A percentile compares a stretch with the other conserved stretches of the same genome.
Conservation (phyloP, 2,797 vertebrate genomes). For the Xenopus petersii region DNA sequence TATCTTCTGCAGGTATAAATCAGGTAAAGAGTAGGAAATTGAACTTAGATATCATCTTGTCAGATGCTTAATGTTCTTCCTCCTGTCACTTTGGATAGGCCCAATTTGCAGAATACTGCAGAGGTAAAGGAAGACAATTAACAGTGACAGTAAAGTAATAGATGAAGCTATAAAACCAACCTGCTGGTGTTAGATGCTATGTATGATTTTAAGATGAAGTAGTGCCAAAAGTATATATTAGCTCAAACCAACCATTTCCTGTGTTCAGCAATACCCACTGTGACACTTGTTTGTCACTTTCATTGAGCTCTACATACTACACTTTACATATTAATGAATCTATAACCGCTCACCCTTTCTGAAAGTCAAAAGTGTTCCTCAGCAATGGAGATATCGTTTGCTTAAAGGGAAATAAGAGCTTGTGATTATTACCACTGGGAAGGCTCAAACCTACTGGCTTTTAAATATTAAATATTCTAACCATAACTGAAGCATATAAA, state of each 20-base stretch:
- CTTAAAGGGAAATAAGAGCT: constrained; percentile 58
- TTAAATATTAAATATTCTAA: background rate
- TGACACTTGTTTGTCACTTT: constrained; percentile 76
- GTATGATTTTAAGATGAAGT: constrained; percentile 99
- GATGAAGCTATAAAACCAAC: constrained; percentile 99
- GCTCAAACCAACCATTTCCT: constrained; percentile 80
- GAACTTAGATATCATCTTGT: constrained; percentile 99
- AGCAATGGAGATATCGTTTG: constrained; percentile 64
- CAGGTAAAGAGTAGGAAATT: constrained; percentile 99
- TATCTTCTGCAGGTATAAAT: constrained; percentile 99
- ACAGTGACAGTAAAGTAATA: constrained; percentile 99
- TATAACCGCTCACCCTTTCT: constrained; percentile 73
- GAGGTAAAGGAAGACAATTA: constrained; percentile 99
- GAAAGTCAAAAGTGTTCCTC: constrained; percentile 71
- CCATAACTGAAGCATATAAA: too few species aligned
- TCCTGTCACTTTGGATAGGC: constrained; percentile 99
- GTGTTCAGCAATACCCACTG: constrained; percentile 73
- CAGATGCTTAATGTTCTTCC: constrained; percentile 99
- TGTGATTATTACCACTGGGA: constrained; percentile 31
- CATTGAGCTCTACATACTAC: constrained; percentile 75
- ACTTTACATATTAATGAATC: constrained; percentile 79
- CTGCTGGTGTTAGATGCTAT: constrained; percentile 95
- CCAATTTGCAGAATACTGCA: constrained; percentile 99
- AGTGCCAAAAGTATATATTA: constrained; percentile 86
- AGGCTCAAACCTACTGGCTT: background rate